Base-by-base conservation (phyloP, 2,113 vertebrate species). In the Lepus timidus region DNA sequence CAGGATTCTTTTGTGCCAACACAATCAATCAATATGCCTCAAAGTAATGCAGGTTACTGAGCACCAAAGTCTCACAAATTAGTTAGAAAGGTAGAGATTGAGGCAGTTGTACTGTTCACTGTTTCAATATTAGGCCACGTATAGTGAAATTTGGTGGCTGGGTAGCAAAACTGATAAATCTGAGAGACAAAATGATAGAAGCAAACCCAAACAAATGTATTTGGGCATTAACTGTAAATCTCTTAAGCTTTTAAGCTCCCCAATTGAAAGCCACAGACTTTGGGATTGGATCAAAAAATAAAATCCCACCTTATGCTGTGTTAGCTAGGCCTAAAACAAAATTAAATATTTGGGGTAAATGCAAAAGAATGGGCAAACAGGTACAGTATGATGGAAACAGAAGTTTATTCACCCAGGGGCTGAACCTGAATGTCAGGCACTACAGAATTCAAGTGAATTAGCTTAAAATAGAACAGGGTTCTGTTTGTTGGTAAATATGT, bases 401-500 rank as follows among this genome's bases (percentile, higher is more conserved):
- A 95, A 93, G 65, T 31, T 64, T 58, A 74, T 31, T 64, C 55
- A 93, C 55, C 74, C 9, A 9, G 16, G 25, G 52, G 36, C 36
- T 89, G 55, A 25, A 33, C 68, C 20, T 44, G 70, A 86, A 86
- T 76, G 76, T 55, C 79, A 95, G 33, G 20, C 86, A 81, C 62
- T 62, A 14, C 6, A 31, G 22, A 88, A 95, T 65, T 83, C 70
- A 92, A 91, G 71, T 49, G 29, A 89, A 90, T 62, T 36, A 70
- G 11, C 82, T 93, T 82, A 92, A 95, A 88, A 90, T 39, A 93
- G 84, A 96, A 94, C 51, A 94, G 33, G 51, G 92, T 92, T 33
- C 96, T 97, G 12, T 90, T 67, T 80, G 36, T 71, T 85, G 80
- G 89, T 94, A 95, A 93, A 84, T 81, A 94, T 70, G n/a, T 84